Base-by-base conservation (phyloP, 2,888 invertebrate genomes). In the Caenorhabditis sp. region DNA sequence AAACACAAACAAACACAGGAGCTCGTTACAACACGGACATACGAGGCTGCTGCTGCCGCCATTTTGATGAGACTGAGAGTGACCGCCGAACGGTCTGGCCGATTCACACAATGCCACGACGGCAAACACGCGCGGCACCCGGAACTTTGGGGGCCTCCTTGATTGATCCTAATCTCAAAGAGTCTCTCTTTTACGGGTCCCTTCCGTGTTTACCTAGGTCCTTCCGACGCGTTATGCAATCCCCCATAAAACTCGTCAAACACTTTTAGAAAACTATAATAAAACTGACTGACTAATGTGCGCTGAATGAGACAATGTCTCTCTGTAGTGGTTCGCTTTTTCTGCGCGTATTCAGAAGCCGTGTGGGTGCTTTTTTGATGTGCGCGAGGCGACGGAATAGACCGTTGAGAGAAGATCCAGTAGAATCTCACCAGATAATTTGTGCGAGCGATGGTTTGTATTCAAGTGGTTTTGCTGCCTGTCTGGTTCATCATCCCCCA, bases 1-100 rank as follows among this genome's bases (percentile, higher is more conserved):
- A 70, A 70, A 70, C 48, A 70, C 48, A 50, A 41, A 41, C 41
- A 32, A 41, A 15, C 39, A 45, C 2, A 22, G 37, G 41, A 58
- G 70, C 70, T 70, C 70, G 70, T 70, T 70, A 70, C 70, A 70
- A 70, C 70, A 70, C 70, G 70, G 70, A 70, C 70, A 70, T 70
- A 66, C 56, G 50, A 39, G 59, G 41, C 41, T 35, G 30, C 52
- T 41, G 4, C 48, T 39, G 37, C 53, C n/a, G 32, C 6, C 27
- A 9, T 61, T 52, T 52, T 63, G 50, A 32, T 48, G 46, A 52
- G 62, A 52, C 62, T 32, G 52, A 62, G 62, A 63, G 62, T 62
- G 62, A 62, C 62, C 62, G 62, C n/a, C n/a, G 50, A 58, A 62
- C 62, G 50, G 62, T 62, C 62, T 62, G 27, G 50, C 41, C 50